Percentiles rank a stretch among this genome's conserved stretches.
Conservation (phyloP, 2,113 vertebrate genomes). For the Centrocercus urophasianus region DNA sequence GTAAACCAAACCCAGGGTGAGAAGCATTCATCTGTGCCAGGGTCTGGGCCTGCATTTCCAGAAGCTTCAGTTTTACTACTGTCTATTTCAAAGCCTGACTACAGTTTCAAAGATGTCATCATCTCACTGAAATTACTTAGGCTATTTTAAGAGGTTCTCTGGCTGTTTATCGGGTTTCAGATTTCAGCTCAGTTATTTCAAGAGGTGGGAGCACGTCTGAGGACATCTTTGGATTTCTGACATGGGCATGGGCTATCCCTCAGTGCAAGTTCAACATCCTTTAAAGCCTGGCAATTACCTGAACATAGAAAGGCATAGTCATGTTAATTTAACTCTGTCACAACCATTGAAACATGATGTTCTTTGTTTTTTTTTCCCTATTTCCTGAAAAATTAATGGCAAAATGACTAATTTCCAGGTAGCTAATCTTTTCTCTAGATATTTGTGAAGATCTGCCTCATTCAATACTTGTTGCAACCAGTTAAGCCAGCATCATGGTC, state of each 20-base stretch:
- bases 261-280: not conserved
- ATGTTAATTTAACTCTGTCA: not conserved
- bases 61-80: conserved; percentile 59
- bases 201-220: not conserved
- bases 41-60: conserved; percentile 32
- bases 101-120: conserved; percentile 64
- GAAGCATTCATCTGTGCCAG: conserved; percentile 12
- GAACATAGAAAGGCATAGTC: not conserved
- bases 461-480: not conserved
- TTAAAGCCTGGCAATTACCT: not conserved
- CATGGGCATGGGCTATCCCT: fast-evolving
- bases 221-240: not conserved
- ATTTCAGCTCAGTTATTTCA: conserved; percentile 1
- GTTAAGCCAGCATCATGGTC: not conserved
- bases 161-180: conserved; percentile 25
- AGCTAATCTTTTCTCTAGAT: not conserved
- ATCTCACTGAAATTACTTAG: conserved; percentile 29
- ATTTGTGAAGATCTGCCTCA: not conserved
- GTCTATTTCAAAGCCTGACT: conserved; percentile 58
- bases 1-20: conserved; percentile 3
- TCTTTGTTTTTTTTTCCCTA: not conserved
- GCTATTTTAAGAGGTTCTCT: conserved; percentile 42
- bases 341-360: not conserved
- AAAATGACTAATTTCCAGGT: conserved; percentile 1
- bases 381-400: not conserved